phyloP scores from a whole-genome alignment of 2,797 vertebrate genomes.

The Melanogrammus aeglefinus region DNA sequence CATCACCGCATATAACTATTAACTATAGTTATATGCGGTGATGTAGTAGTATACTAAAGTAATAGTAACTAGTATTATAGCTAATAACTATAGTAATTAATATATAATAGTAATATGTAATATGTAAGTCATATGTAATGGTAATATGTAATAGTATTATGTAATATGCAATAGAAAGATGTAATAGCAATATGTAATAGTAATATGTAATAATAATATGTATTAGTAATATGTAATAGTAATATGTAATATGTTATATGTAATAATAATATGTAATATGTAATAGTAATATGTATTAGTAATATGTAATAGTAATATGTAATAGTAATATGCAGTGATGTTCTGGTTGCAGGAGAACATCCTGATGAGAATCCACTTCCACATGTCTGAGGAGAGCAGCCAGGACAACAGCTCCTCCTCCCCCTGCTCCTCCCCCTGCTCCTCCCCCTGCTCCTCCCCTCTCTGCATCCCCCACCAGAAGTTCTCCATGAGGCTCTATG shows the following conservation, averaged over 20 bases:
- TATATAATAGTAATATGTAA: no score
- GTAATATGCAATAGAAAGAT: no score
- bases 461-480: conserved; percentile 97
- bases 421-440: conserved; percentile 80
- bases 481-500: conserved; percentile 95
- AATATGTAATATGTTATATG: not conserved
- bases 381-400: conserved; percentile 91
- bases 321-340: not conserved
- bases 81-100: no score
- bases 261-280: not conserved
- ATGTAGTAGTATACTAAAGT: no score
- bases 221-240: not conserved
- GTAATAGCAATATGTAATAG: no score
- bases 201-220: not conserved
- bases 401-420: conserved; percentile 94
- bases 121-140: no score
- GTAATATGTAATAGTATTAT: no score
- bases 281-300: not conserved
- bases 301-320: not conserved
- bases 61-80: no score
- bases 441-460: conserved; percentile 91
- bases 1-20: no score
- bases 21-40: no score
- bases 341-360: conserved; percentile 83
- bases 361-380: conserved; percentile 94